These are phyloP conservation scores for Ichneumoninae sp. DNA, from an alignment of 2,888 invertebrate genomes.

Conservation along the genomic window DNA sequence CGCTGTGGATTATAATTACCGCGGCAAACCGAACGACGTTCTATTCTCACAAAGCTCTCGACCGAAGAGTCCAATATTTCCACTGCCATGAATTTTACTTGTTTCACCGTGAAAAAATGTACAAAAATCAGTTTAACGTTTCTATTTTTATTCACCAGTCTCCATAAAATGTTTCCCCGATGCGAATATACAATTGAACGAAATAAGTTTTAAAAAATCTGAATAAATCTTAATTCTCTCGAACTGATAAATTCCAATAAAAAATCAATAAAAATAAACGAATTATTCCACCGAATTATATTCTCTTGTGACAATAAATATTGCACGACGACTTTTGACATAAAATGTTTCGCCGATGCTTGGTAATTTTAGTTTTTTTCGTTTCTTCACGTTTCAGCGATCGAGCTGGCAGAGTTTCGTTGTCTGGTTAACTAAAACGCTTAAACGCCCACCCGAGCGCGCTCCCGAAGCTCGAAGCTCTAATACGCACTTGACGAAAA, in stretches of 20 bases:
- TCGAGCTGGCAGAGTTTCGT: not conserved
- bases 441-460: slow-evolving; percentile 9
- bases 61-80: not conserved
- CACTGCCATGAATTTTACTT: not conserved
- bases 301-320: too few species aligned
- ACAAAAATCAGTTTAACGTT: not conserved
- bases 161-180: too few species aligned
- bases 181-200: too few species aligned
- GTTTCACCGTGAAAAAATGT: not conserved
- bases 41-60: not conserved
- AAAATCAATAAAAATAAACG: too few species aligned
- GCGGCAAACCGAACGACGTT: slow-evolving; percentile 32
- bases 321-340: too few species aligned
- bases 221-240: too few species aligned
- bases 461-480: not conserved
- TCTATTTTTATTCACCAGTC: not conserved
- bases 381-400: not conserved
- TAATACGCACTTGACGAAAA: slow-evolving; percentile 6
- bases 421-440: not conserved
- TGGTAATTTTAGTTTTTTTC: too few species aligned
- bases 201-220: too few species aligned
- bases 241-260: not conserved
- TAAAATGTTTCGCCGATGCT: too few species aligned
- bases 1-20: slow-evolving; percentile 22
- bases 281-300: too few species aligned